These are phyloP conservation scores for Tiliqua scincoides DNA, from an alignment of 2,113 vertebrate genomes.

Conservation along the genomic window DNA sequence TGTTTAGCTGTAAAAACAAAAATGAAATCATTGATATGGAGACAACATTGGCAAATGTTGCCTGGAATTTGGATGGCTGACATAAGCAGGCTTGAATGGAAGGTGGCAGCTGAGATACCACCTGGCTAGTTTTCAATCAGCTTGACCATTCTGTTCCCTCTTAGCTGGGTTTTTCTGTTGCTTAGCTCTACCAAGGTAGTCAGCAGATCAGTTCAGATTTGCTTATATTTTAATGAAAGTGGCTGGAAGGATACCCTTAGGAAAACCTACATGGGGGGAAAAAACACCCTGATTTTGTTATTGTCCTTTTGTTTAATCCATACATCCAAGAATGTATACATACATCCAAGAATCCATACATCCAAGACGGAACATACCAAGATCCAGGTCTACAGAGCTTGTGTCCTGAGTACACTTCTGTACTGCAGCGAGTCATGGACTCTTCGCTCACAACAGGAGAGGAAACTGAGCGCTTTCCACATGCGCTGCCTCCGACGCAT, in stretches of 20 bases:
- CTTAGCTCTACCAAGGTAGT: neutral
- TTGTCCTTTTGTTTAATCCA: too few species aligned
- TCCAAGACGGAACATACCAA: too few species aligned
- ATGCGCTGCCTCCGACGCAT: too few species aligned
- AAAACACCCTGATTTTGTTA: neutral
- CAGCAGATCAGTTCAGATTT: neutral
- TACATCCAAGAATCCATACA: too few species aligned
- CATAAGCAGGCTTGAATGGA: neutral
- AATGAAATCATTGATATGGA: slow-evolving; percentile 41
- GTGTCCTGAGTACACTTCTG: too few species aligned
- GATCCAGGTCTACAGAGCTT: too few species aligned
- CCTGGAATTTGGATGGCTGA: slow-evolving; percentile 41
- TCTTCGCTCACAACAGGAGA: too few species aligned
- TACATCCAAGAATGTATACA: too few species aligned
- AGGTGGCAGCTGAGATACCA: neutral
- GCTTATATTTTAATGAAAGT: slow-evolving; percentile 10
- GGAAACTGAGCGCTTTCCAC: too few species aligned
- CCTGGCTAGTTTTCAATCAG: neutral
- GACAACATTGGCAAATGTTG: slow-evolving; percentile 50
- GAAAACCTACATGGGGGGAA: neutral
- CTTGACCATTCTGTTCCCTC: neutral
- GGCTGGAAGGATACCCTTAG: neutral
- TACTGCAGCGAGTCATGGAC: too few species aligned
- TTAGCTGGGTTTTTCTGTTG: neutral
- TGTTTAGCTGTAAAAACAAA: slow-evolving; percentile 60